These are phyloP conservation scores for Caradrina clavipalpis DNA, from an alignment of 2,888 invertebrate genomes.

Conservation along the genomic window DNA sequence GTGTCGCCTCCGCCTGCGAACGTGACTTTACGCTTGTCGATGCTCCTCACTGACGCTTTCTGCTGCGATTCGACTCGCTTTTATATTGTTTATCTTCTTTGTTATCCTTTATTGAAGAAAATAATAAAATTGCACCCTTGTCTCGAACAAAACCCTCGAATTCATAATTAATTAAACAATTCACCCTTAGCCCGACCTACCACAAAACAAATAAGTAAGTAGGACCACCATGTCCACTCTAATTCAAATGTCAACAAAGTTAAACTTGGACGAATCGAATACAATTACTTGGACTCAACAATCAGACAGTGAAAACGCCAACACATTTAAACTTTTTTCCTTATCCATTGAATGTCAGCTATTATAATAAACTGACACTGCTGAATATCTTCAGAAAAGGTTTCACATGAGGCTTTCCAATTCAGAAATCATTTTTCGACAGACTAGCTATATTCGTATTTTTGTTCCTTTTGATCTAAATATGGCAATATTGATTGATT, in stretches of 20 bases:
- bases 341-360: slow-evolving; percentile 8
- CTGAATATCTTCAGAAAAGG: slow-evolving; percentile 5
- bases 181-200: neutral
- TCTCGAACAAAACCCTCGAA: neutral
- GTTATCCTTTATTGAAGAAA: neutral
- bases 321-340: slow-evolving; percentile 44
- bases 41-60: slow-evolving; percentile 7
- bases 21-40: slow-evolving; percentile 27
- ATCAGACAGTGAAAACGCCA: slow-evolving; percentile 30
- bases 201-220: neutral
- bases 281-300: slow-evolving; percentile 12
- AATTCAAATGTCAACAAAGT: slow-evolving; percentile 4
- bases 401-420: slow-evolving; percentile 3
- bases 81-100: slow-evolving; percentile 8
- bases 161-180: neutral
- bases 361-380: slow-evolving; percentile 23
- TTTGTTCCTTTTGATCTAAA: too few relatives aligned
- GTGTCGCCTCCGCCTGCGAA: slow-evolving; percentile 8
- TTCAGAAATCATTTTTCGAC: neutral
- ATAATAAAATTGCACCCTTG: neutral
- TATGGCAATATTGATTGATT: neutral
- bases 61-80: neutral
- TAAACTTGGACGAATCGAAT: neutral
- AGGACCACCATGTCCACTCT: neutral
- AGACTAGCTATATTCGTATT: too few relatives aligned